Base-by-base conservation (phyloP, 2,113 vertebrate genomes). In the Conger conger region DNA sequence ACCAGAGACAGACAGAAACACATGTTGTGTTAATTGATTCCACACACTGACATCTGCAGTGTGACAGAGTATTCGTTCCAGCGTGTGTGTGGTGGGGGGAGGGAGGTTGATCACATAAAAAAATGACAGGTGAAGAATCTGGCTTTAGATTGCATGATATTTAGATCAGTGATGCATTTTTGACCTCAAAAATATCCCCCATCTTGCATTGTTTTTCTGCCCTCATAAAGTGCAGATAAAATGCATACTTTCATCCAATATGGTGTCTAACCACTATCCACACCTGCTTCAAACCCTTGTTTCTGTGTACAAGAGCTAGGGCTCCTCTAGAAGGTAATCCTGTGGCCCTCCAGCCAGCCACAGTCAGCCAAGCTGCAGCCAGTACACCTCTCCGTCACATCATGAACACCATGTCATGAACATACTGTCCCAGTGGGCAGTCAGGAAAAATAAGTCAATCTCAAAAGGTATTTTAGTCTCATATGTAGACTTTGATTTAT, bases 21-120 rank as follows among this genome's bases (percentile, higher is more conserved):
- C 82, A 36, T 76, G 82, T 45, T 68, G 37, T 45, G 63, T n/a
- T 73, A 83, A 83, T 73, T 83, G 82, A 83, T 68, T 68, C 68
- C 68, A 5, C 68, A 73, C 73, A 83, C 82, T 76, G 36, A 30
- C 38, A 45, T 76, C 79, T 18, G 63, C 42, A 73, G 68, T 73
- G 68, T 73, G 68, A 73, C 68, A 73, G n/a, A 73, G n/a, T 33
- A 73, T n/a, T n/a, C 5, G 68, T 63, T 63, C 57, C 68, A 73
- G 57, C 57, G 20, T 63, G 18, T 63, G 57, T 60, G 57, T 60
- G 57, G 20, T 17, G 1, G 57, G 0, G 57, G 2, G 57, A 1
- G 54, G 18, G 18, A 4, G 20, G 18, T 18, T 0, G 57, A 63
- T 23, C 57, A 63, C 57, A 27, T 63, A 63, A 63, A 63, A 20